Evolutionary conservation across 53 echinoderm and acorn worm genomes (phyloP).

Genomic region (Holothuria scabra): DNA sequence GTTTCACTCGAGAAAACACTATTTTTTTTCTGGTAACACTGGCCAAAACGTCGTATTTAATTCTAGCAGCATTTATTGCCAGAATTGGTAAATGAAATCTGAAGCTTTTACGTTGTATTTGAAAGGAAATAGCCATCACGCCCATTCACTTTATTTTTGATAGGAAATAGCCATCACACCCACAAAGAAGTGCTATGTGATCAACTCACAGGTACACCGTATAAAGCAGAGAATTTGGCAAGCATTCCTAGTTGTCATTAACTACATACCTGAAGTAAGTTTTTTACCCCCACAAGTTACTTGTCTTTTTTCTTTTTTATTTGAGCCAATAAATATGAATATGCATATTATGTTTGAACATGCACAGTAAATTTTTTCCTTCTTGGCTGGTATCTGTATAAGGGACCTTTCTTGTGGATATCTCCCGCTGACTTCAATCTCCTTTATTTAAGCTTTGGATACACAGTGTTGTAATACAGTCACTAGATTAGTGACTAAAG

Average conservation of each 20-base stretch:
- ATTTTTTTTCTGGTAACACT: too few relatives aligned
- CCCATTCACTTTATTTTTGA: neutral
- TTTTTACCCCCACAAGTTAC: neutral
- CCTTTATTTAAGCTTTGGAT: too few relatives aligned
- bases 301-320: neutral
- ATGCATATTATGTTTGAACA: neutral
- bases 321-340: neutral
- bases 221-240: conserved; percentile 82
- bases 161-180: conserved; percentile 63
- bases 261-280: conserved; percentile 65
- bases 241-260: conserved; percentile 63
- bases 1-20: too few relatives aligned
- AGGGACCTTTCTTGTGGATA: too few relatives aligned
- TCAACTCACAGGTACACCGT: conserved; percentile 81
- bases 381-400: too few relatives aligned
- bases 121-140: conserved; percentile 56
- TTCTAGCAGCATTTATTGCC: too few relatives aligned
- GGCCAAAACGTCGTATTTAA: too few relatives aligned
- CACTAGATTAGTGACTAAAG: too few relatives aligned
- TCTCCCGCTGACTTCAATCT: too few relatives aligned
- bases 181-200: conserved; percentile 62
- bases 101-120: too few relatives aligned
- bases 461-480: too few relatives aligned
- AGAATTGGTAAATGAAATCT: too few relatives aligned
- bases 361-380: neutral